Percentiles rank a stretch among this genome's conserved stretches.
phyloP scores from a whole-genome alignment of 1,140 invertebrate species.

The Ceratitis capitata region DNA sequence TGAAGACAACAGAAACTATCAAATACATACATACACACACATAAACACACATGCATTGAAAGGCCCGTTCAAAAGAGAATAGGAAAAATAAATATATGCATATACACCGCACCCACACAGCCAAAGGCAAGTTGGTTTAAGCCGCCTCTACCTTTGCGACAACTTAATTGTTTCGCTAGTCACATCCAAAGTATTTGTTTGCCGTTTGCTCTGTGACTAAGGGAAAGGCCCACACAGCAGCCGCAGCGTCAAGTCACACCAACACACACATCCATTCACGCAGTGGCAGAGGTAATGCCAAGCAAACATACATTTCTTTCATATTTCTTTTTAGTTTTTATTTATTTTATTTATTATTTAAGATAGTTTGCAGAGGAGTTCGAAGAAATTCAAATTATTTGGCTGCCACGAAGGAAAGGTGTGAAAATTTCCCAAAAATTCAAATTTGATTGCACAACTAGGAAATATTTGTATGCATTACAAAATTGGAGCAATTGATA shows the following conservation, averaged over 20 bases:
- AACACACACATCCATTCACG: background rate
- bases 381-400: background rate
- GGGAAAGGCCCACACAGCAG: background rate
- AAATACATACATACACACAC: too few relatives aligned
- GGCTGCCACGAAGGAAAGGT: background rate
- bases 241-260: background rate
- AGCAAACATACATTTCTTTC: background rate
- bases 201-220: background rate
- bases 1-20: background rate
- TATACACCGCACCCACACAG: background rate
- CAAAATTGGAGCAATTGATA: conserved; percentile 10
- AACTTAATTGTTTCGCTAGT: background rate
- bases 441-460: background rate
- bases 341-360: background rate
- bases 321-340: background rate
- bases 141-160: background rate
- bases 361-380: background rate
- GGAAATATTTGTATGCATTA: background rate
- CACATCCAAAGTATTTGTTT: background rate
- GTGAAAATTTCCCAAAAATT: background rate
- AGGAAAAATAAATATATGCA: background rate
- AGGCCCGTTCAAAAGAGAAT: background rate
- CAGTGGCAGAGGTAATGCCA: background rate
- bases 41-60: too few relatives aligned
- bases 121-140: background rate